Conservation (phyloP, 2,797 vertebrate species). For the Periparus ater region DNA sequence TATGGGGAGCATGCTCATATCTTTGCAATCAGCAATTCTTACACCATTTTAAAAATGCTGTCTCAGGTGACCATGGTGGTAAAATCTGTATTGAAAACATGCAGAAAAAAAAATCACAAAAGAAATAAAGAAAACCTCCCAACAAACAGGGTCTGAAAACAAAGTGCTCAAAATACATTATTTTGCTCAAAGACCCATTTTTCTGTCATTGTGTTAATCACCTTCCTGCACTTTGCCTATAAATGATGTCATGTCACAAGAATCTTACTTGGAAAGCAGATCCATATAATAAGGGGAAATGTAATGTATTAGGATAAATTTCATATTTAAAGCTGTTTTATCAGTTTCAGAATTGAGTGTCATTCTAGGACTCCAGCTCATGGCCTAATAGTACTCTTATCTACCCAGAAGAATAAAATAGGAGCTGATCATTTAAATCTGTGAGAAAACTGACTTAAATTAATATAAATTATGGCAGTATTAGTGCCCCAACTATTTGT, state of each 20-base stretch:
- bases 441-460: not conserved
- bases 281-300: not conserved
- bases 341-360: not conserved
- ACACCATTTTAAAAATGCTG: not conserved
- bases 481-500: not conserved
- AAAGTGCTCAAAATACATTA: not conserved
- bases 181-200: not conserved
- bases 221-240: not conserved
- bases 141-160: not conserved
- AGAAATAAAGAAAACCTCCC: fast-evolving
- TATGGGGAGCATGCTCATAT: not conserved
- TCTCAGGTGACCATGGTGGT: not conserved
- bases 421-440: not conserved
- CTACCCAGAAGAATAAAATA: not conserved
- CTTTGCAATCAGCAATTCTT: not conserved
- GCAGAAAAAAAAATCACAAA: not conserved
- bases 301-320: not conserved
- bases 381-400: not conserved
- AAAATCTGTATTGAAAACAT: not conserved
- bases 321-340: not conserved
- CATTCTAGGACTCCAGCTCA: not conserved
- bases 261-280: not conserved
- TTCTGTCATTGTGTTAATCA: not conserved
- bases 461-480: not conserved
- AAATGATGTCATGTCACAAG: not conserved